phyloP scores from a whole-genome alignment of 2,797 vertebrate genomes.

The Hippopotamyrus pictus region DNA sequence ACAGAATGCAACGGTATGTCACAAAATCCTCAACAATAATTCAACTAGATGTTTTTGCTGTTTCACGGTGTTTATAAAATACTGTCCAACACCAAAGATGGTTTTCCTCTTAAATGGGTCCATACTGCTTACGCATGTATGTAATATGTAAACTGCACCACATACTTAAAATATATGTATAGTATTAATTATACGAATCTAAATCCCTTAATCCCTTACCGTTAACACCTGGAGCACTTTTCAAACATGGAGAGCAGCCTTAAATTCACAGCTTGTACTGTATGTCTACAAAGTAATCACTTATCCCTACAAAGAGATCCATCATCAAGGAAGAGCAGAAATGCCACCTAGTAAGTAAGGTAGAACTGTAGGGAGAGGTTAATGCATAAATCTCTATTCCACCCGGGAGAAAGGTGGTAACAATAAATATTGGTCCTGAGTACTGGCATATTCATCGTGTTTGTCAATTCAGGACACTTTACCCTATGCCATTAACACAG shows the following conservation, averaged over 20 bases:
- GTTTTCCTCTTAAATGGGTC: background rate
- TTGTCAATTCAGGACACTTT: conserved; percentile 97
- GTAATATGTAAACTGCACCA: background rate
- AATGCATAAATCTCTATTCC: conserved; percentile 99
- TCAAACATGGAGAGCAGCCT: background rate
- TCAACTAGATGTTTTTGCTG: background rate
- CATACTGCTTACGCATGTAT: background rate
- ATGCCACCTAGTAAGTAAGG: background rate
- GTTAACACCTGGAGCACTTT: background rate
- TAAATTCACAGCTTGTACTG: background rate
- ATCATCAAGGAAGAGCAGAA: background rate
- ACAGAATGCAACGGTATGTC: conserved; percentile 22
- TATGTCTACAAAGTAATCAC: background rate
- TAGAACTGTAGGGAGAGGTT: conserved; percentile 72
- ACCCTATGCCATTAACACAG: background rate
- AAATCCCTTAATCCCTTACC: background rate
- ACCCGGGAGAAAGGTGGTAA: conserved; percentile 96
- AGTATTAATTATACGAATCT: background rate
- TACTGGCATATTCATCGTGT: conserved; percentile 93
- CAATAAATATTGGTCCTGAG: conserved; percentile 87
- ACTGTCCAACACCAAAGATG: too few relatives aligned
- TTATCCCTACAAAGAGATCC: background rate
- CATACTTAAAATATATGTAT: background rate
- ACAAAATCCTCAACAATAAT: background rate
- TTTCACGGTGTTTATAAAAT: background rate